Conservation (phyloP, 1,140 invertebrate genomes). For the Ceratina calcarata region DNA sequence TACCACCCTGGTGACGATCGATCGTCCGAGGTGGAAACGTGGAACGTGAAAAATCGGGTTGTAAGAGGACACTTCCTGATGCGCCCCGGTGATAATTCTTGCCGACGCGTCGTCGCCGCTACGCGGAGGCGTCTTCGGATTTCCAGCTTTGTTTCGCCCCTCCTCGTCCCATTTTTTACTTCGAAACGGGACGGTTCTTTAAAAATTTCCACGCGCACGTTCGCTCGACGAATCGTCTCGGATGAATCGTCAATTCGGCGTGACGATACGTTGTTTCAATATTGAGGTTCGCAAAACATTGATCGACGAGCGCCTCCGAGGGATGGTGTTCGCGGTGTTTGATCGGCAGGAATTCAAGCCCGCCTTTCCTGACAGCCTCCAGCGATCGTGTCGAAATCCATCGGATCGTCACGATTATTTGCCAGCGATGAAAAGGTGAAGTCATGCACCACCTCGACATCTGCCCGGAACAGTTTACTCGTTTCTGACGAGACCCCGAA, state of each 20-base stretch:
- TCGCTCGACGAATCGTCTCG: no score
- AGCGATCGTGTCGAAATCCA: constrained; percentile 6
- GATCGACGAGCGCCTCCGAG: not conserved
- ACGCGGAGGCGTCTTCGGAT: constrained; percentile 8
- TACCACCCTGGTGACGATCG: constrained; percentile 38
- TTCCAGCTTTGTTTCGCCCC: constrained; percentile 16
- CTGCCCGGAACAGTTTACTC: constrained; percentile 11
- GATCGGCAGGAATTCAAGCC: not conserved
- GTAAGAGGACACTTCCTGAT: constrained; percentile 42
- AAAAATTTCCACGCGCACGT: no score
- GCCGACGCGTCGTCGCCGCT: constrained; percentile 8
- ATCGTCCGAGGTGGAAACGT: constrained; percentile 22
- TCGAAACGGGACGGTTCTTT: not conserved
- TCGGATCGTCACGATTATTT: not conserved
- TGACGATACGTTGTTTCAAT: not conserved
- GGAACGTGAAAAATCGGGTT: constrained; percentile 39
- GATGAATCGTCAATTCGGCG: not conserved
- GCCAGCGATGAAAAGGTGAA: constrained; percentile 23
- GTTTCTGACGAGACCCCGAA: not conserved
- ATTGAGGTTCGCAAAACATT: not conserved
- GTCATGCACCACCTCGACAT: constrained; percentile 14
- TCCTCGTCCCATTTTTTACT: not conserved
- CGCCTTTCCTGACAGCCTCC: constrained; percentile 1
- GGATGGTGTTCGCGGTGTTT: not conserved
- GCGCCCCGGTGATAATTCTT: constrained; percentile 37